These are phyloP conservation scores for Scomber japonicus DNA, from an alignment of 2,113 vertebrate species.

Conservation along the genomic window DNA sequence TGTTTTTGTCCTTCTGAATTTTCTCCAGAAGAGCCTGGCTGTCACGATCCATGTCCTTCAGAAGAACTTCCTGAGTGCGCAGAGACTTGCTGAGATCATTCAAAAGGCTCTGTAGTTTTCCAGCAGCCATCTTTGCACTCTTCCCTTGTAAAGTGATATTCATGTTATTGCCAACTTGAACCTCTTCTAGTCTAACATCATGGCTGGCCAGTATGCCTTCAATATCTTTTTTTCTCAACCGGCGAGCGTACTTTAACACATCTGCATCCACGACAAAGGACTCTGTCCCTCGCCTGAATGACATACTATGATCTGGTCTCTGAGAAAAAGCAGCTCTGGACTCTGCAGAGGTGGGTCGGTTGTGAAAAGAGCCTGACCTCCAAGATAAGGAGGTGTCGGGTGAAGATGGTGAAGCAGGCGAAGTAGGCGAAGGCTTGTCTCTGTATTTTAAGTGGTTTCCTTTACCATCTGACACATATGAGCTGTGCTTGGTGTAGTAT, in stretches of 20 bases:
- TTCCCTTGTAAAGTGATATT: constrained; percentile 40
- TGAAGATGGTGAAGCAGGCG: not conserved
- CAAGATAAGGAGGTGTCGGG: not conserved
- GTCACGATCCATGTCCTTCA: not conserved
- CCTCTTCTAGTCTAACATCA: not conserved
- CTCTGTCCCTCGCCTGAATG: not conserved
- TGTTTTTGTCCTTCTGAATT: not conserved
- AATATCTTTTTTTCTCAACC: not conserved
- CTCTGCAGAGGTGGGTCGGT: not conserved
- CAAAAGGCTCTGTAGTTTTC: constrained; percentile 47
- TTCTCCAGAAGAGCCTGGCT: not conserved
- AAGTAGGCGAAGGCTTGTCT: not conserved
- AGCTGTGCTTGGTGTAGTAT: not conserved
- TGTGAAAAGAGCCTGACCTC: not conserved
- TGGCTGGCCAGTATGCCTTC: not conserved
- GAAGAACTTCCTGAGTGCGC: constrained; percentile 68
- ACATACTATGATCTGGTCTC: not conserved
- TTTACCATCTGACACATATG: not conserved
- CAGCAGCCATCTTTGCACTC: not conserved
- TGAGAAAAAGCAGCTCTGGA: accelerated
- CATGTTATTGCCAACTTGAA: not conserved
- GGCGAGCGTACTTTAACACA: constrained; percentile 49
- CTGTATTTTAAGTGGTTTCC: not conserved
- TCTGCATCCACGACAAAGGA: constrained; percentile 51
- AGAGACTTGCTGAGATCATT: constrained; percentile 9